phyloP scores from a whole-genome alignment of 2,113 vertebrate species.

The Crotalus tigris region DNA sequence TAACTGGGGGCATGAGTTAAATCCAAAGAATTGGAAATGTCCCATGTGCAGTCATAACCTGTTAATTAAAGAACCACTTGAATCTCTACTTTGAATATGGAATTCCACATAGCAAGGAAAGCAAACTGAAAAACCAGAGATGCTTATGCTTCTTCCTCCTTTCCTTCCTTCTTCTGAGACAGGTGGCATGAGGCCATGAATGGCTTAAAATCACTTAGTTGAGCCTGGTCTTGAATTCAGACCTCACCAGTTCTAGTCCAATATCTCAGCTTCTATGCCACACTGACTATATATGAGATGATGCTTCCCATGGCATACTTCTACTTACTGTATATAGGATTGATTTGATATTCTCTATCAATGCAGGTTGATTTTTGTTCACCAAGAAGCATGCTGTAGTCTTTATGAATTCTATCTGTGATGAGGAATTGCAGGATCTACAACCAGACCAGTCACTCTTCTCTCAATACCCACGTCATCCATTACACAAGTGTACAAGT shows the following conservation, averaged over 20 bases:
- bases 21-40: not conserved
- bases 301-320: not conserved
- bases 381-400: not conserved
- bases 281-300: not conserved
- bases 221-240: not conserved
- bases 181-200: not conserved
- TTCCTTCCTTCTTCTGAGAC: not conserved
- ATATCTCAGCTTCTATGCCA: not conserved
- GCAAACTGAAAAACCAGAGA: not conserved
- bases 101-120: not conserved
- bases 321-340: not conserved
- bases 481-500: not conserved
- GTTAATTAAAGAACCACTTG: slow-evolving; percentile 5
- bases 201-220: not conserved
- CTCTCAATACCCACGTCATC: not conserved
- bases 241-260: not conserved
- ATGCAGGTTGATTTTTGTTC: not conserved
- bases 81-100: not conserved
- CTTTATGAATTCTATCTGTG: not conserved
- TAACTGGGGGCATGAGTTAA: slow-evolving; percentile 32
- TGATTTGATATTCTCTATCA: not conserved
- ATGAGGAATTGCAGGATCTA: not conserved
- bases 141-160: not conserved
- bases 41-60: not conserved
- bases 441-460: not conserved